These are phyloP conservation scores for Platysternon megacephalum DNA, from an alignment of 2,113 vertebrate species.

Conservation along the genomic window DNA sequence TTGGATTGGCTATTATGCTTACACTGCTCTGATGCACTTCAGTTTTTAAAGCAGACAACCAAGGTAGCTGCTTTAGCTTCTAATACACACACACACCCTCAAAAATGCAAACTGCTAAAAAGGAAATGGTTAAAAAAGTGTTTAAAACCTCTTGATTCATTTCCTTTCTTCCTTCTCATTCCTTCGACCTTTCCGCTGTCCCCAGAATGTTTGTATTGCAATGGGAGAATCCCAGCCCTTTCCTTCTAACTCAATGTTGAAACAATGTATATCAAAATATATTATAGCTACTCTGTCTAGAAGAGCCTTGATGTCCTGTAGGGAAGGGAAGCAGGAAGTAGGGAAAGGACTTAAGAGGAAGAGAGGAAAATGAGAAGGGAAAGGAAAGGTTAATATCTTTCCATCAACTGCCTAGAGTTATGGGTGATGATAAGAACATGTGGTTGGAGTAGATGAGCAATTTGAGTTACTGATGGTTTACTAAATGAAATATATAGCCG, in stretches of 20 bases:
- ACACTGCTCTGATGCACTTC: neutral
- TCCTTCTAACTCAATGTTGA: neutral
- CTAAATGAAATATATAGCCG: neutral
- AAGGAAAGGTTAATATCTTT: neutral
- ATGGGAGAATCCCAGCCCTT: neutral
- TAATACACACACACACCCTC: fast-evolving
- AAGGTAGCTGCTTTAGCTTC: neutral
- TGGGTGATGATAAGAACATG: neutral
- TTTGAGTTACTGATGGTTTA: neutral
- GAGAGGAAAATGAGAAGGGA: neutral
- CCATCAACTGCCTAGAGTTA: neutral
- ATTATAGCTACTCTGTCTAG: neutral
- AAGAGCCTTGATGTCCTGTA: neutral
- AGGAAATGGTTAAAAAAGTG: neutral
- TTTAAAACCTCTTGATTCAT: neutral
- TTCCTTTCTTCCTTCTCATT: neutral
- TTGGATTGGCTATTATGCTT: neutral
- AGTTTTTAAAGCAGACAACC: neutral
- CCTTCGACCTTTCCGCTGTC: neutral
- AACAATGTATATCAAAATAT: fast-evolving
- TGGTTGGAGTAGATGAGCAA: neutral
- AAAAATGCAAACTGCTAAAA: neutral
- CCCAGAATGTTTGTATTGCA: neutral
- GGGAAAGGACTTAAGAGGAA: neutral
- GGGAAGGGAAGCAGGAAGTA: neutral